Conservation (phyloP, 2,797 vertebrate species). For the Rhadinocentrus ornatus region DNA sequence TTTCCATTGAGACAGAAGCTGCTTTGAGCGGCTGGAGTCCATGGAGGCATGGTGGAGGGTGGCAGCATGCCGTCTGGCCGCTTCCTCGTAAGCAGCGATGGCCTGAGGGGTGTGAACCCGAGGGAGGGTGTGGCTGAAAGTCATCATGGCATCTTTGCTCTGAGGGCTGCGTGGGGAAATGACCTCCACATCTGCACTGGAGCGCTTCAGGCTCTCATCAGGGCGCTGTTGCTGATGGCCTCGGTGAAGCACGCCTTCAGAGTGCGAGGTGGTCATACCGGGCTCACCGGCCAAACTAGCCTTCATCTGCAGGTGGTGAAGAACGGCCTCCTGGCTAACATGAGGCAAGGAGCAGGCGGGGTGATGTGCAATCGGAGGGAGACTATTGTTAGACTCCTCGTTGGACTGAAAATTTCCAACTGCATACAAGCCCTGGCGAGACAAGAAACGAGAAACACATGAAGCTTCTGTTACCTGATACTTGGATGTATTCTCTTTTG, state of each 20-base stretch:
- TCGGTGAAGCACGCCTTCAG: slow-evolving; percentile 88
- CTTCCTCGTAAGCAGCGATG: slow-evolving; percentile 88
- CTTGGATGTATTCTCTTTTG: too few species aligned
- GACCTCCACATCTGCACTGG: slow-evolving; percentile 88
- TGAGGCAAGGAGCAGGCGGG: slow-evolving; percentile 88
- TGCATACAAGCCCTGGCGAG: slow-evolving; percentile 90
- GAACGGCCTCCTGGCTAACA: slow-evolving; percentile 87
- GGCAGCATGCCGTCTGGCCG: slow-evolving; percentile 88
- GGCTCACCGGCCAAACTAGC: slow-evolving; percentile 82
- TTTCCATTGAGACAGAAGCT: slow-evolving; percentile 98
- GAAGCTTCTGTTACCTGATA: neutral
- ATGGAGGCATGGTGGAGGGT: slow-evolving; percentile 94
- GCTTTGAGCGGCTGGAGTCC: slow-evolving; percentile 95
- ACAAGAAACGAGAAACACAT: slow-evolving; percentile 27
- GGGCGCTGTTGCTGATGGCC: slow-evolving; percentile 76
- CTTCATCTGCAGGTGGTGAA: slow-evolving; percentile 90
- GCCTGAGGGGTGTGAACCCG: slow-evolving; percentile 88
- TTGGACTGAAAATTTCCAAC: slow-evolving; percentile 95
- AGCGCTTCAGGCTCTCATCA: slow-evolving; percentile 86
- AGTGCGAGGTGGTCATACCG: slow-evolving; percentile 83
- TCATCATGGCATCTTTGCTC: slow-evolving; percentile 90
- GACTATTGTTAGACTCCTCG: slow-evolving; percentile 82
- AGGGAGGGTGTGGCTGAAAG: slow-evolving; percentile 97
- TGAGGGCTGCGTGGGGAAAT: slow-evolving; percentile 88
- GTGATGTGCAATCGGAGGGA: slow-evolving; percentile 78